phyloP scores from a whole-genome alignment of 2,888 invertebrate genomes.

The Melipona bicolor region DNA sequence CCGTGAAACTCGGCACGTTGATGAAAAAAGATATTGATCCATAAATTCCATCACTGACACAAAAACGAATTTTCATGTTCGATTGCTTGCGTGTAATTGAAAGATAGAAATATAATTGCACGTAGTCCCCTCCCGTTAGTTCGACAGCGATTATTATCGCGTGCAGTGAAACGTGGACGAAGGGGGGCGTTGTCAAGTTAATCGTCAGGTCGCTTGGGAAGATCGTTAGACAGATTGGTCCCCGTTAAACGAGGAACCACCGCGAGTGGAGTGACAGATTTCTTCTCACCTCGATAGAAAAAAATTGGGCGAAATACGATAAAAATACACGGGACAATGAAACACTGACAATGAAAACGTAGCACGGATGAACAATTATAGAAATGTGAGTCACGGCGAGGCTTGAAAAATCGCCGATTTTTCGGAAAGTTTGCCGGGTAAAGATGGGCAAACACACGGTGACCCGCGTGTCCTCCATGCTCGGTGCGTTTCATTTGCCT shows the following conservation, averaged over 20 bases:
- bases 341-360: constrained; percentile 35
- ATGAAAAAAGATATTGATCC: too few relatives aligned
- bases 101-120: background rate
- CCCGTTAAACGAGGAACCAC: background rate
- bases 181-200: too few relatives aligned
- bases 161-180: background rate
- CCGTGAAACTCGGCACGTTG: too few relatives aligned
- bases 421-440: background rate
- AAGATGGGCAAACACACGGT: background rate
- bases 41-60: too few relatives aligned
- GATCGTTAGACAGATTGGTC: background rate
- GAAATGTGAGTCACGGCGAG: background rate
- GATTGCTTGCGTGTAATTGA: too few relatives aligned
- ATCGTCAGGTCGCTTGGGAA: background rate
- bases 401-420: background rate
- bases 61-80: too few relatives aligned
- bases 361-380: constrained; percentile 47
- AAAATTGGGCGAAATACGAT: constrained; percentile 23
- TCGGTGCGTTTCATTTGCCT: constrained; percentile 13
- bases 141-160: constrained; percentile 14
- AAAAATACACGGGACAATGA: constrained; percentile 42
- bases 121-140: too few relatives aligned
- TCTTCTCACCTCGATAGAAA: background rate
- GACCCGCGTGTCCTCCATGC: too few relatives aligned
- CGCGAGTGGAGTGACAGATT: background rate